phyloP scores from a whole-genome alignment of 2,888 invertebrate species.

The Deilephila elpenor region DNA sequence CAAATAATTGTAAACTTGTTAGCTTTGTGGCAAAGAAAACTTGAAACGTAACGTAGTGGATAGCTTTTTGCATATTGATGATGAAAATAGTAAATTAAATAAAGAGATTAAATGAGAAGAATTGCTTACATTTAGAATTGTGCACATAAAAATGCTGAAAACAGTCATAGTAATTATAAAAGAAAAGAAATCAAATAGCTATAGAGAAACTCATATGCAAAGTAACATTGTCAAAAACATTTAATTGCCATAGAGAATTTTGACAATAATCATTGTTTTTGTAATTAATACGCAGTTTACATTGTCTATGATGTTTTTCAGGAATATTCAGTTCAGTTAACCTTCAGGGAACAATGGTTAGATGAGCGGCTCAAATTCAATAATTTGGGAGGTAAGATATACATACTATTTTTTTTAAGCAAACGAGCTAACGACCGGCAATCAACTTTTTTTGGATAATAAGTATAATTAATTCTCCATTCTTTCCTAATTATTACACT shows the following conservation, averaged over 20 bases:
- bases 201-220: slow-evolving; percentile 38
- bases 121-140: slow-evolving; percentile 32
- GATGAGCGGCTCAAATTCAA: slow-evolving; percentile 96
- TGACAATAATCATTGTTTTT: slow-evolving; percentile 40
- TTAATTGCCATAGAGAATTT: slow-evolving; percentile 37
- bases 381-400: slow-evolving; percentile 90
- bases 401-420: background rate
- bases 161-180: slow-evolving; percentile 32
- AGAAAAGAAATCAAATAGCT: slow-evolving; percentile 37
- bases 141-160: slow-evolving; percentile 47
- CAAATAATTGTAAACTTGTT: slow-evolving; percentile 51
- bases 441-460: no score
- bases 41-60: slow-evolving; percentile 39
- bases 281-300: slow-evolving; percentile 29
- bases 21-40: slow-evolving; percentile 43
- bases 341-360: slow-evolving; percentile 98
- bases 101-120: slow-evolving; percentile 36
- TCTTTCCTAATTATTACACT: no score
- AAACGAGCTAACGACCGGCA: no score
- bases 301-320: slow-evolving; percentile 78
- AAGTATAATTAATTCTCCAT: no score
- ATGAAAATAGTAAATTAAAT: slow-evolving; percentile 39
- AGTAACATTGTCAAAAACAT: slow-evolving; percentile 53
- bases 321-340: slow-evolving; percentile 99
- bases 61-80: slow-evolving; percentile 48